These are phyloP conservation scores for Trissonchulus sp. DNA, from an alignment of 2,888 invertebrate genomes.

Conservation along the genomic window DNA sequence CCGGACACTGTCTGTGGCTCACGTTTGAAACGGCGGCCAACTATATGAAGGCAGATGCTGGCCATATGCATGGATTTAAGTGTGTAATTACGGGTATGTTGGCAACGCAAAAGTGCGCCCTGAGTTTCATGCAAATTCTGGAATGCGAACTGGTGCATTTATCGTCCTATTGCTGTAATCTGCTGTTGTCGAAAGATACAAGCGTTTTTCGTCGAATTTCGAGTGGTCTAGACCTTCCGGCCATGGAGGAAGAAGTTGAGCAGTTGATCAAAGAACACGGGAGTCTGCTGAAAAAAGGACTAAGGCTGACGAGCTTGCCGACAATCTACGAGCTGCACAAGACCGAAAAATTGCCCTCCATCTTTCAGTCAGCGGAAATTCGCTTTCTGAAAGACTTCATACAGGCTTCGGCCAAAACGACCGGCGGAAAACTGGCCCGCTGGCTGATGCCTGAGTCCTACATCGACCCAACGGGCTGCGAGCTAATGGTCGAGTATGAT, in stretches of 20 bases:
- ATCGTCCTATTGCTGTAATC: slow-evolving; percentile 82
- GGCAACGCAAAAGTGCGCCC: slow-evolving; percentile 52
- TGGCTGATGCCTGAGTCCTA: slow-evolving; percentile 90
- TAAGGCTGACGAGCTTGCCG: slow-evolving; percentile 77
- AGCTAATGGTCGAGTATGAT: slow-evolving; percentile 67
- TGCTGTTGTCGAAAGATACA: slow-evolving; percentile 67
- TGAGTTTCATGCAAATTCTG: slow-evolving; percentile 61
- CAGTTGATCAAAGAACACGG: slow-evolving; percentile 40
- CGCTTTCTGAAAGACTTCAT: slow-evolving; percentile 89
- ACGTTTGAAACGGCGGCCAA: slow-evolving; percentile 91
- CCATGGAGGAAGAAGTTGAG: slow-evolving; percentile 10
- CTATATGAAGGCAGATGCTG: slow-evolving; percentile 81
- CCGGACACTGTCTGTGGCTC: slow-evolving; percentile 79
- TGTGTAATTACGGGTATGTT: slow-evolving; percentile 71
- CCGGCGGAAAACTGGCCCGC: slow-evolving; percentile 82
- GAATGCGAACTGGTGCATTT: slow-evolving; percentile 84
- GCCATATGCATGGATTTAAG: slow-evolving; percentile 73
- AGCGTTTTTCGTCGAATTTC: background rate
- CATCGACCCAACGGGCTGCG: slow-evolving; percentile 63
- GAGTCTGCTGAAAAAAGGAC: slow-evolving; percentile 74
- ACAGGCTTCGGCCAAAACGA: slow-evolving; percentile 72
- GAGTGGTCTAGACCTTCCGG: background rate
- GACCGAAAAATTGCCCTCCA: slow-evolving; percentile 73
- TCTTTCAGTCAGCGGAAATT: slow-evolving; percentile 68
- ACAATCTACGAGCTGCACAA: slow-evolving; percentile 79